A percentile compares a stretch with the other conserved stretches of the same genome.
These are phyloP conservation scores for Nautilus pompilius DNA, from an alignment of 1,140 invertebrate genomes.

Conservation along the genomic window DNA sequence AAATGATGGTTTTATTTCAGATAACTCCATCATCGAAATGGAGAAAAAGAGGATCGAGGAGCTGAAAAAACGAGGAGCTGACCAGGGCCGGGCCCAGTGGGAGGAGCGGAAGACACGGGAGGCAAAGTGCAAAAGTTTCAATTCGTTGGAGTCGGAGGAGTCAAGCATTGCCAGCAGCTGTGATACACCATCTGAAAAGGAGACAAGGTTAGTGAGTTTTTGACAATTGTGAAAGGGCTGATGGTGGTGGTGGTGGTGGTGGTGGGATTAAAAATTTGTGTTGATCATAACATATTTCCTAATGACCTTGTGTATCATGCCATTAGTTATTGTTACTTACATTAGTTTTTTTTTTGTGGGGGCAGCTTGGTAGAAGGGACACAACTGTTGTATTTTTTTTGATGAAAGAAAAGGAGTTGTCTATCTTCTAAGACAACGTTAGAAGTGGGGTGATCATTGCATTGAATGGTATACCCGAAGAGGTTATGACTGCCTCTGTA, in stretches of 20 bases:
- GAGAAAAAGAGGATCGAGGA: slow-evolving; percentile 82
- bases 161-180: slow-evolving; percentile 64
- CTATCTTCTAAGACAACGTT: too few relatives aligned
- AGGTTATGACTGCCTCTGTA: too few relatives aligned
- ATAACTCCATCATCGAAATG: slow-evolving; percentile 78
- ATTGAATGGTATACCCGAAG: too few relatives aligned
- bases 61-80: slow-evolving; percentile 78
- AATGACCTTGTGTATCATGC: too few relatives aligned
- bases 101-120: slow-evolving; percentile 62
- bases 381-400: too few relatives aligned
- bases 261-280: too few relatives aligned
- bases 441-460: too few relatives aligned
- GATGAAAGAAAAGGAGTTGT: too few relatives aligned
- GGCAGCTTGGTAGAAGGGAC: too few relatives aligned
- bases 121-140: slow-evolving; percentile 68
- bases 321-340: too few relatives aligned
- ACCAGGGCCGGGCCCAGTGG: slow-evolving; percentile 83
- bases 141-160: slow-evolving; percentile 67
- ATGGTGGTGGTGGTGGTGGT: not conserved
- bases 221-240: not conserved
- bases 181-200: slow-evolving; percentile 67
- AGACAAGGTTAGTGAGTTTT: slow-evolving; percentile 37
- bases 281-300: too few relatives aligned
- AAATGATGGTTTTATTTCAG: slow-evolving; percentile 19
- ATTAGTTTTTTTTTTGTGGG: too few relatives aligned